A percentile compares a stretch with the other conserved stretches of the same genome.
Conservation (phyloP, 2,113 vertebrate species). For the Gymnarchus niloticus region DNA sequence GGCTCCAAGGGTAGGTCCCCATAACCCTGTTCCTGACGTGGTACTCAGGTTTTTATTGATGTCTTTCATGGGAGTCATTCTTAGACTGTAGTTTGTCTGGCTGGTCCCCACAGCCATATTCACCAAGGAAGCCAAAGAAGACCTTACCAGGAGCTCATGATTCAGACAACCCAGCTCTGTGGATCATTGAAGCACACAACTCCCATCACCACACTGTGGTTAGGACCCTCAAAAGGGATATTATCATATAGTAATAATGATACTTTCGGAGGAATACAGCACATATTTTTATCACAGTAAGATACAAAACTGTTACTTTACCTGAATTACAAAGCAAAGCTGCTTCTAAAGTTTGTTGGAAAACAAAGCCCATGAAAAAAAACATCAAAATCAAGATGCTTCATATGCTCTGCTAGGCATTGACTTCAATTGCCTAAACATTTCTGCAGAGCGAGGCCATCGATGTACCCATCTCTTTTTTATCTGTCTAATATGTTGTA, state of each 20-base stretch:
- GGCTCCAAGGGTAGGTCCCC: too few relatives aligned
- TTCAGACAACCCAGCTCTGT: neutral
- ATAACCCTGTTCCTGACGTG: too few relatives aligned
- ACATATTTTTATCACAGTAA: constrained; percentile 1
- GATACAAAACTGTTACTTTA: neutral
- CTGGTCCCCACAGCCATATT: too few relatives aligned
- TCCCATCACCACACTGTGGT: neutral
- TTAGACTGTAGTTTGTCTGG: too few relatives aligned
- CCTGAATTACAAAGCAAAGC: neutral
- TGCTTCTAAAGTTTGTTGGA: neutral
- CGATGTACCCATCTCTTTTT: neutral
- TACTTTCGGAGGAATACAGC: neutral
- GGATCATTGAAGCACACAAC: neutral
- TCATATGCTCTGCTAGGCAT: neutral
- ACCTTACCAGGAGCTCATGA: neutral
- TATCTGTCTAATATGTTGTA: constrained; percentile 4
- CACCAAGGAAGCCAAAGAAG: too few relatives aligned
- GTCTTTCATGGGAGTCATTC: too few relatives aligned
- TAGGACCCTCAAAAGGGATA: neutral
- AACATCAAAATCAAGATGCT: neutral
- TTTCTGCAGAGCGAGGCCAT: neutral
- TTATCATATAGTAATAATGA: neutral
- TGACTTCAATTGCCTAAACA: neutral
- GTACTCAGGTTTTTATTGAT: too few relatives aligned
- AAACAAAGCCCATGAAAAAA: neutral